Evolutionary conservation across 2,888 invertebrate genomes (phyloP), one percentile per base, ranked within the genome.

Genomic region (Caenorhabditis sp.): DNA sequence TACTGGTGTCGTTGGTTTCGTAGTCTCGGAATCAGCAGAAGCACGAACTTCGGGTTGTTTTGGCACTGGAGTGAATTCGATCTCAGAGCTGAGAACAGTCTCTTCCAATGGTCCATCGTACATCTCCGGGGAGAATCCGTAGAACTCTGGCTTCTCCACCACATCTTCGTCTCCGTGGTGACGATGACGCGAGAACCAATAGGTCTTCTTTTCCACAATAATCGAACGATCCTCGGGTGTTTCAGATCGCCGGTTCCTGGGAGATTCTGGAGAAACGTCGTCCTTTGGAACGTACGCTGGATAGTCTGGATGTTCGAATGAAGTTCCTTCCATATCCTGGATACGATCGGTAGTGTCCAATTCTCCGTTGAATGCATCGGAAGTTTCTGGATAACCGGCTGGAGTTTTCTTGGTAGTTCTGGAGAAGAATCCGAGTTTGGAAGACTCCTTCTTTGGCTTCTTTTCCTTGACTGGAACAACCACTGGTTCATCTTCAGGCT

Each of bases 101-200:
- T 80, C 85, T 3, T 87, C 82, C 8, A 73, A 24, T 22, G 69
- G 74, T 28, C 83, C 86, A 0, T 69, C 68, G 51, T 82, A 74
- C 6, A 38, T 22, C 0, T 49, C 41, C 0, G 80, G 12, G 16
- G 49, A 44, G 31, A 79, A 51, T 24, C 44, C 38, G n/a, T 85
- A 81, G 0, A 54, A 24, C 6, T 79, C 80, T 24, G 77, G 72
- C 41, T 80, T 83, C 28, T 83, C 83, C 10, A 83, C 76, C 22
- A 68, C 70, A 6, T 85, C 86, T 77, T 86, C 87, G 10, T 87
- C 87, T 19, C 85, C 87, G 22, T 85, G 85, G 44, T 87, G 87
- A 2, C 83, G 64, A 72, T 72, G 59, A 12, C 87, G 61, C 8
- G 82, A 76, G 22, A 87, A 64, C 6, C 76, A 58, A 14, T 69